Base-by-base conservation (phyloP, 2,888 invertebrate genomes). In the Elysia crispata region DNA sequence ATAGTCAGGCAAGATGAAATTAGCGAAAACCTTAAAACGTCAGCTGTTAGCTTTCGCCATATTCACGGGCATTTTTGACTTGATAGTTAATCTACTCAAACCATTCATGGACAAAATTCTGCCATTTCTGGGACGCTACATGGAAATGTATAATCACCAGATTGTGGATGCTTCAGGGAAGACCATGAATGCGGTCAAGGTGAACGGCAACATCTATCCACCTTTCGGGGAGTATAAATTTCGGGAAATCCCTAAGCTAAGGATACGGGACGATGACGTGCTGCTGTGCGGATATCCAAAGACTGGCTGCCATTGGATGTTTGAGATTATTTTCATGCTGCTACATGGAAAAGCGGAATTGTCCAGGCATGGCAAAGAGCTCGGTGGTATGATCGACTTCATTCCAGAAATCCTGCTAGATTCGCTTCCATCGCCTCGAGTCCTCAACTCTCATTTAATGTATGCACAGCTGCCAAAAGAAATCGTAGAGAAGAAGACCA, bases 291-390 rank as follows among this genome's bases (percentile, higher is more conserved):
- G 69, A 23, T 79, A 79, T 30, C 79, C 79, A 41, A 79, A 79
- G 30, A n/a, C 79, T 1, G 79, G 79, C 5, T 79, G 79, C 54
- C 79, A 79, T n/a, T 79, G 79, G 79, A 0, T 79, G 67, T 64
- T 60, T n/a, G 79, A 79, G 49, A 33, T 79, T 13, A 28, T 76
- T 31, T 60, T 60, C 30, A 79, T 79, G 79, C 15, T 79, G 57
- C 15, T 76, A 0, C 57, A 25, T n/a, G 62, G 62, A 8, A 60
- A 41, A n/a, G n/a, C 31, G 11, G 28, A 62, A 13, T 13, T 70
- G 28, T 50, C 75, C 18, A 57, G 28, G 18, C 5, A 33, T n/a
- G 79, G 76, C 8, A 79, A 79, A 60, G 79, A 64, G 50, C 49
- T 70, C 60, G 79, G 15, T 18, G 79, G 79, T 11, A 69, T 69